Evolutionary conservation across 2,888 invertebrate species (phyloP).

Genomic region (Plebejus anna): DNA sequence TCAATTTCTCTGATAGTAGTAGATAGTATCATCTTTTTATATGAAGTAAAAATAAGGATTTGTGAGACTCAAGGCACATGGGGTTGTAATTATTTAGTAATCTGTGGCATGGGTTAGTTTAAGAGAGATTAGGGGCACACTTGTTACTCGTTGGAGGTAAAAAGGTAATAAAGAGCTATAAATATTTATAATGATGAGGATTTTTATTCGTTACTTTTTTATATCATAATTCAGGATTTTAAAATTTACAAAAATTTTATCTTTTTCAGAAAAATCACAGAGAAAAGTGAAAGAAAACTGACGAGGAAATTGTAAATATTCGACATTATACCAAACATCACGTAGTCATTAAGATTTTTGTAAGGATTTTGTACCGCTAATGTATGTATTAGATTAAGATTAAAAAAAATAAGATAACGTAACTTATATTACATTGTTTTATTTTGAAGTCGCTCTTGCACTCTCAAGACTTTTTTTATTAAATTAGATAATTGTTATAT

Average conservation of each 20-base stretch:
- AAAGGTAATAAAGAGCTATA: too few relatives aligned
- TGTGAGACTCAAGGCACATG: too few relatives aligned
- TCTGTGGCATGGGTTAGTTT: too few relatives aligned
- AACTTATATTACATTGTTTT: conserved; percentile 10
- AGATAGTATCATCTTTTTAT: too few relatives aligned
- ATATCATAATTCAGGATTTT: too few relatives aligned
- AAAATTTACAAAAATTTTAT: neutral
- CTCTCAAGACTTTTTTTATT: neutral
- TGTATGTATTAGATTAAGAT: conserved; percentile 40
- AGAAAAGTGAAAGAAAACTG: conserved; percentile 69
- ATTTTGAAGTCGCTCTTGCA: neutral
- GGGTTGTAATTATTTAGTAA: too few relatives aligned
- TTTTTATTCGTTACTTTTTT: too few relatives aligned
- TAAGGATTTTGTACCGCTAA: conserved; percentile 60
- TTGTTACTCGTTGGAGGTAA: too few relatives aligned
- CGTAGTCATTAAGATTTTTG: conserved; percentile 49
- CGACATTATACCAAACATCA: conserved; percentile 57
- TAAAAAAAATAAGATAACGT: conserved; percentile 34
- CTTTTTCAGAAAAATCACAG: conserved; percentile 67
- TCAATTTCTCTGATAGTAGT: too few relatives aligned
- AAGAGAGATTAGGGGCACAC: too few relatives aligned
- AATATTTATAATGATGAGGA: too few relatives aligned
- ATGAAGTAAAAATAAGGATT: too few relatives aligned
- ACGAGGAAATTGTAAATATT: conserved; percentile 44
- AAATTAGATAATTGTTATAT: neutral